A percentile compares a stretch with the other conserved stretches of the same genome.
These are phyloP conservation scores for Platalea minor DNA, from an alignment of 2,797 vertebrate genomes.

Conservation along the genomic window DNA sequence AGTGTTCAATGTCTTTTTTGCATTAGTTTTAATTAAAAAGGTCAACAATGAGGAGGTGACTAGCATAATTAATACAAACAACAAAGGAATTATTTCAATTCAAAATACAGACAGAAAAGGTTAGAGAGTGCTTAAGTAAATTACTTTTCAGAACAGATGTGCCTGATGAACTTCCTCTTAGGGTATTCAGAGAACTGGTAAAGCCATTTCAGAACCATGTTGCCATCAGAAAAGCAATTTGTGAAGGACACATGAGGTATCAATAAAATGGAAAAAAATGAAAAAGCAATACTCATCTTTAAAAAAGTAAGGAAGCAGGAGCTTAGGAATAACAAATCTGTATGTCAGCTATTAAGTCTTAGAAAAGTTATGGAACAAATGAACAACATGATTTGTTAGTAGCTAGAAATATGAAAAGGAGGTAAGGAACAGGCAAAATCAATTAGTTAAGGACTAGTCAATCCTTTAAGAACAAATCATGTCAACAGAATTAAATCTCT, in stretches of 20 bases:
- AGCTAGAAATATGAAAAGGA: not conserved
- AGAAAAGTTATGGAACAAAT: not conserved
- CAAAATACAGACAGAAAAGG: slow-evolving; percentile 8
- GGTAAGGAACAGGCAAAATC: not conserved
- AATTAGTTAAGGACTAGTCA: not conserved
- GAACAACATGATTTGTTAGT: not conserved
- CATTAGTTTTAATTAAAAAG: slow-evolving; percentile 38
- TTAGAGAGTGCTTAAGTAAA: slow-evolving; percentile 30
- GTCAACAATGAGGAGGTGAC: slow-evolving; percentile 2
- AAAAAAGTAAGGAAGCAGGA: not conserved
- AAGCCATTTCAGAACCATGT: not conserved
- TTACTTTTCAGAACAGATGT: slow-evolving; percentile 27
- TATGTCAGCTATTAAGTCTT: not conserved
- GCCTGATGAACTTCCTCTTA: not conserved
- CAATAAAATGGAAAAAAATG: not conserved
- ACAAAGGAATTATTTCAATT: not conserved
- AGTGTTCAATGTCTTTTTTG: not conserved
- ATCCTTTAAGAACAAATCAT: not conserved
- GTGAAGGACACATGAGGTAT: not conserved
- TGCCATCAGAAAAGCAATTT: not conserved
- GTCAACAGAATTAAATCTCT: not conserved
- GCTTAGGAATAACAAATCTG: not conserved
- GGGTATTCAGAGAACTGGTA: not conserved
- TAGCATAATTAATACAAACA: slow-evolving; percentile 12
- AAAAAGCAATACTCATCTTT: not conserved